phyloP scores from a whole-genome alignment of 2,888 invertebrate genomes.

The Calephelis perditalis region DNA sequence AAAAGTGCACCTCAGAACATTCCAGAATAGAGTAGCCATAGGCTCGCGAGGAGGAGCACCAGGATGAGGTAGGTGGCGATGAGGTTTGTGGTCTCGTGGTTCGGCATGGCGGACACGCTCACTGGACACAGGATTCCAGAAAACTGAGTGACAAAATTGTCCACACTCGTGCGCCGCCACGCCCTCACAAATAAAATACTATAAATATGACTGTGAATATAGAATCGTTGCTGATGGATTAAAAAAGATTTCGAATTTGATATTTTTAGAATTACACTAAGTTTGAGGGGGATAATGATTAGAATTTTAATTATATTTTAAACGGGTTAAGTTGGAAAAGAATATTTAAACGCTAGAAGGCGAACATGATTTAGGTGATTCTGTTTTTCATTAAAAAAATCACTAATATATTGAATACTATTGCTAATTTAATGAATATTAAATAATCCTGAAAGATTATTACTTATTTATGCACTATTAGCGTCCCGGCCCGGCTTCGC shows the following conservation, averaged over 20 bases:
- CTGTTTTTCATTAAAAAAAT: too few relatives aligned
- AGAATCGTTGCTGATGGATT: slow-evolving; percentile 41
- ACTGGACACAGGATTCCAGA: slow-evolving; percentile 58
- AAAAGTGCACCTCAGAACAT: slow-evolving; percentile 66
- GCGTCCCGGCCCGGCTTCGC: too few relatives aligned
- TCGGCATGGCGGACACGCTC: slow-evolving; percentile 59
- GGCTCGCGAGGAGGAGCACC: slow-evolving; percentile 80
- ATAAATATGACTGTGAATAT: slow-evolving; percentile 56
- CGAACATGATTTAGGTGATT: too few relatives aligned
- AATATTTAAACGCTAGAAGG: too few relatives aligned
- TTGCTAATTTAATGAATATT: too few relatives aligned
- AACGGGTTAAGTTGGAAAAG: too few relatives aligned
- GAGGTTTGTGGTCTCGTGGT: slow-evolving; percentile 82
- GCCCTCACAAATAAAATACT: slow-evolving; percentile 47
- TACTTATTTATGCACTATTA: too few relatives aligned
- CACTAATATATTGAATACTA: too few relatives aligned
- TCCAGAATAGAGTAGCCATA: slow-evolving; percentile 84
- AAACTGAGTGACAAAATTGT: slow-evolving; percentile 50
- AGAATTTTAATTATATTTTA: too few relatives aligned
- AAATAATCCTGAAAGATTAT: too few relatives aligned
- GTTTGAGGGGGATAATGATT: too few relatives aligned
- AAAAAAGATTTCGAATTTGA: slow-evolving; percentile 1
- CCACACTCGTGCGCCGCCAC: slow-evolving; percentile 44
- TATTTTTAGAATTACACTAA: background rate
- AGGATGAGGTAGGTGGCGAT: slow-evolving; percentile 84